Evolutionary conservation across 2,113 vertebrate genomes (phyloP).

Genomic region (Tragelaphus strepsiceros): DNA sequence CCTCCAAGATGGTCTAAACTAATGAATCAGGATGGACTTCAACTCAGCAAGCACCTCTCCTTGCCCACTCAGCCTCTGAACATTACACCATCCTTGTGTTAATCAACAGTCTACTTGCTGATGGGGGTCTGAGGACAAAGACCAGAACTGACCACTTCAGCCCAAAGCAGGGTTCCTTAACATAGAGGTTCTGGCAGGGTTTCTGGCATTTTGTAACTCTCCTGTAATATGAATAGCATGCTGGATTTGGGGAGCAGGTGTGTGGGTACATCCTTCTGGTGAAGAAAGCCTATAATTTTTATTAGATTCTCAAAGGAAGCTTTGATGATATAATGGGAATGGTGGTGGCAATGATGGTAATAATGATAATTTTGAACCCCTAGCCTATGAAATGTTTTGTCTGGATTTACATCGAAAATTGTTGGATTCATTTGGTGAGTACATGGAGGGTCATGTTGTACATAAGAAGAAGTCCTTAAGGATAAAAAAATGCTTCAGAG

Average conservation of each 20-base stretch:
- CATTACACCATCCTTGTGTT: not conserved
- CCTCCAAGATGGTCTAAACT: constrained; percentile 4
- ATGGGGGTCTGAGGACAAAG: not conserved
- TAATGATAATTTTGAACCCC: not conserved
- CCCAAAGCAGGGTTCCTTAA: not conserved
- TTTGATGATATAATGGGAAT: not conserved
- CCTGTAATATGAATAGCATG: not conserved
- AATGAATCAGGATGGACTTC: not conserved
- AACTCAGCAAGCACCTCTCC: not conserved
- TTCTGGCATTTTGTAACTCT: not conserved
- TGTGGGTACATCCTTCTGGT: not conserved
- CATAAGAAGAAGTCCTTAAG: not conserved
- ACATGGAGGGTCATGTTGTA: not conserved
- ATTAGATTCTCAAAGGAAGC: not conserved
- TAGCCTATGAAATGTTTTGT: not conserved
- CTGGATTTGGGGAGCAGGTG: not conserved
- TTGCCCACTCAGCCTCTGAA: not conserved
- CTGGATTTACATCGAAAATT: not conserved
- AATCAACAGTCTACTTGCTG: not conserved
- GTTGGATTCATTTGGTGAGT: not conserved
- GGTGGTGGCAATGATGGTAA: not conserved
- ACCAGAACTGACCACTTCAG: not conserved
- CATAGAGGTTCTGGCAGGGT: not conserved
- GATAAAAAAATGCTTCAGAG: not conserved
- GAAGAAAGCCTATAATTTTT: not conserved